phyloP scores from a whole-genome alignment of 2,888 invertebrate genomes.

The Rhagium mordax region DNA sequence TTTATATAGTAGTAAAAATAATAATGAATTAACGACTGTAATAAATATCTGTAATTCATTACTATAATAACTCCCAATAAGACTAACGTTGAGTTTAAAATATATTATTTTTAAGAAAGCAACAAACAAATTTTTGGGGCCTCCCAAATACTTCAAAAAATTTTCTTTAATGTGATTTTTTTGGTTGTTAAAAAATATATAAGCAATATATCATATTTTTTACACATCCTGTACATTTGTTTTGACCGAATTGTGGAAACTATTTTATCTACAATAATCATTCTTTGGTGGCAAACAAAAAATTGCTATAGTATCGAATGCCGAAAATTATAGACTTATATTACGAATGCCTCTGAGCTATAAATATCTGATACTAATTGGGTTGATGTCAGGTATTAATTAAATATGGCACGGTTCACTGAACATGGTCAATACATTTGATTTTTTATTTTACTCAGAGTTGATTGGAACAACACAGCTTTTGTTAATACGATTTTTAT shows the following conservation, averaged over 20 bases:
- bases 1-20: conserved; percentile 6
- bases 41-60: background rate
- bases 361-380: conserved; percentile 23
- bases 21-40: conserved; percentile 1
- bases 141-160: no score
- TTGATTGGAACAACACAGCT: background rate
- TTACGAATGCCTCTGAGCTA: conserved; percentile 31
- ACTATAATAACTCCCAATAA: no score
- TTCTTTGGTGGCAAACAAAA: background rate
- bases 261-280: background rate
- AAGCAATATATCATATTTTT: no score
- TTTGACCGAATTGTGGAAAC: no score
- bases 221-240: no score
- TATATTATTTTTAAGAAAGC: no score
- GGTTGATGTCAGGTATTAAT: conserved; percentile 15
- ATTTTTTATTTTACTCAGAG: background rate
- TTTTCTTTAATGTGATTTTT: no score
- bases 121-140: no score
- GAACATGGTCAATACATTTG: conserved; percentile 2
- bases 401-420: conserved; percentile 22
- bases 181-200: no score
- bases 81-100: no score
- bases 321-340: background rate
- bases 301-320: background rate
- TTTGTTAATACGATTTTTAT: background rate